Evolutionary conservation across 2,888 invertebrate species (phyloP).

Genomic region (Xylota sylvarum): DNA sequence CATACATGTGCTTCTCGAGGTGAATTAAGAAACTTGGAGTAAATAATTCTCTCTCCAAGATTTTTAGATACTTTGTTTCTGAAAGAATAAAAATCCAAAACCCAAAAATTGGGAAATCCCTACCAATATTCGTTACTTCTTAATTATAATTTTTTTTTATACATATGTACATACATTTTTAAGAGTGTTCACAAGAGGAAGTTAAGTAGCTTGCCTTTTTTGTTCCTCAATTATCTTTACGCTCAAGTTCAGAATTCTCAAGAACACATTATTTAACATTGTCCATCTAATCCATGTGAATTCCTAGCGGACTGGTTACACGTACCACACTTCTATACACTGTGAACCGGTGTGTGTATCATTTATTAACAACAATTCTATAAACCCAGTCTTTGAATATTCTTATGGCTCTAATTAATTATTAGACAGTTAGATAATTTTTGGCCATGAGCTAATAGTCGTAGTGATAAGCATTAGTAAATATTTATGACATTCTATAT

Average conservation of each 20-base stretch:
- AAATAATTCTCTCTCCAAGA: too few species aligned
- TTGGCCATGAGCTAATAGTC: slow-evolving; percentile 22
- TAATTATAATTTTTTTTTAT: neutral
- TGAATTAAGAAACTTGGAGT: too few species aligned
- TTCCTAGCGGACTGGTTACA: slow-evolving; percentile 10
- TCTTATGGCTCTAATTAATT: slow-evolving; percentile 3
- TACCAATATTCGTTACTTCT: neutral
- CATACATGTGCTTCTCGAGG: too few species aligned
- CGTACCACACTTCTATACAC: neutral
- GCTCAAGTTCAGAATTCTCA: slow-evolving; percentile 1
- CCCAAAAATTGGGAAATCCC: neutral
- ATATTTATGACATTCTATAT: neutral
- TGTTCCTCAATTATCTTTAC: neutral
- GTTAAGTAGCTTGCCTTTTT: neutral
- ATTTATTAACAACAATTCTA: slow-evolving; percentile 1
- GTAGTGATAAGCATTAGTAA: slow-evolving; percentile 1
- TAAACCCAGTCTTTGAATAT: neutral
- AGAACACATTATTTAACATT: slow-evolving; percentile 50
- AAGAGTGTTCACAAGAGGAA: slow-evolving; percentile 6
- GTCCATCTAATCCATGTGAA: slow-evolving; percentile 28
- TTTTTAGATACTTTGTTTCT: neutral
- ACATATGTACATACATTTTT: too few species aligned
- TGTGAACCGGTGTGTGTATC: neutral
- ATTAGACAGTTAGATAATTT: slow-evolving; percentile 4
- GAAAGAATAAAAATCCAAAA: neutral